phyloP scores from a whole-genome alignment of 30 jellyfish, hydroid and myxozoan genomes.

The Catostylus mosaicus region DNA sequence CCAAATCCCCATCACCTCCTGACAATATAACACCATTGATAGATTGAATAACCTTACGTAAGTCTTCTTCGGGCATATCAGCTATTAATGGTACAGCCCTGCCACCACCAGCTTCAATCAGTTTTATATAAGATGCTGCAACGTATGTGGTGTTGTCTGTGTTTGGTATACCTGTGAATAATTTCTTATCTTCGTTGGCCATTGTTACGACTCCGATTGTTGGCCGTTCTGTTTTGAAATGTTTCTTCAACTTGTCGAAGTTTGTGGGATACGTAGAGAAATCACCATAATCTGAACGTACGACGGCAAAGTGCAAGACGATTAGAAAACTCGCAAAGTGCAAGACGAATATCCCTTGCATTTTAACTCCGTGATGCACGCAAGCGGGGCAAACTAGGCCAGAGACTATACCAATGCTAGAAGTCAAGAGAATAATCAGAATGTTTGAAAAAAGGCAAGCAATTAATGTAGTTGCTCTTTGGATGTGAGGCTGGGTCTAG shows the following conservation, averaged over 20 bases:
- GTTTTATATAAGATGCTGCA: slow-evolving; percentile 81
- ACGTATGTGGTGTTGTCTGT: slow-evolving; percentile 70
- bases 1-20: slow-evolving; percentile 92
- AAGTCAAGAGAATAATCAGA: no score
- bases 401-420: no score
- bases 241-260: slow-evolving; percentile 51
- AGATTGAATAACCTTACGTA: slow-evolving; percentile 50
- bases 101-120: slow-evolving; percentile 88
- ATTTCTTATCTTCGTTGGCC: slow-evolving; percentile 60
- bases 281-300: not conserved
- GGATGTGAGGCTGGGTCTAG: no score
- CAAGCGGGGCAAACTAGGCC: no score
- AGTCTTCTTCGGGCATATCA: slow-evolving; percentile 60
- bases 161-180: slow-evolving; percentile 16
- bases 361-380: no score
- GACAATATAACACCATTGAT: slow-evolving; percentile 83
- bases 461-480: no score
- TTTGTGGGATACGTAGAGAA: slow-evolving; percentile 79
- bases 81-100: slow-evolving; percentile 86
- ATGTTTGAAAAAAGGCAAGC: no score
- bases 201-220: slow-evolving; percentile 69
- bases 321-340: not conserved
- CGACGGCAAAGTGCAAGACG: not conserved
- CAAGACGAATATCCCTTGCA: no score
- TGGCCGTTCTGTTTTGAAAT: slow-evolving; percentile 75